Conservation (phyloP, 1,140 invertebrate species). For the Lepidotrigona ventralis region DNA sequence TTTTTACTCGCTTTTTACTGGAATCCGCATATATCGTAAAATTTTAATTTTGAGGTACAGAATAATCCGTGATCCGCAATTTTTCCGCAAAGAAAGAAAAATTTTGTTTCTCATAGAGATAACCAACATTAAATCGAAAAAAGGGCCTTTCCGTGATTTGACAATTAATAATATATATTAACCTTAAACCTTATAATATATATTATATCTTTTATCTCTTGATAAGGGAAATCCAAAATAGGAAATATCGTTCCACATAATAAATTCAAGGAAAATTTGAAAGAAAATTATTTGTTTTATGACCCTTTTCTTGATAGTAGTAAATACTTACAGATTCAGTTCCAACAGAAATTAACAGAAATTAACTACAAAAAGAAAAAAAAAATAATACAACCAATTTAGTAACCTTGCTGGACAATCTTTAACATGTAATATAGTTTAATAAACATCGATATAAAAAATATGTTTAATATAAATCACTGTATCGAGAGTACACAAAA, state of each 20-base stretch:
- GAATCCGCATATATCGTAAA: no score
- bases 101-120: no score
- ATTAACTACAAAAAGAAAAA: neutral
- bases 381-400: slow-evolving; percentile 14
- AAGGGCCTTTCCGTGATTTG: no score
- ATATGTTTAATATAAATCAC: neutral
- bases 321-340: slow-evolving; percentile 23
- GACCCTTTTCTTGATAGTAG: slow-evolving; percentile 12
- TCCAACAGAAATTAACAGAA: neutral
- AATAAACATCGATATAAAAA: neutral
- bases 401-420: neutral
- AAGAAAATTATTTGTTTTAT: slow-evolving; percentile 20
- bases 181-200: no score
- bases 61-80: no score
- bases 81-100: no score
- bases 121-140: no score
- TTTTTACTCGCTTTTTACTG: no score
- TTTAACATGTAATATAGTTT: neutral
- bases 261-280: neutral
- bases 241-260: neutral
- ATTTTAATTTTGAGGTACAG: no score
- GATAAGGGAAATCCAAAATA: neutral
- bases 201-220: neutral
- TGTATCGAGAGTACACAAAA: no score
- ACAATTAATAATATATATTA: no score